Evolutionary conservation across 2,797 vertebrate genomes (phyloP).

Genomic region (Columba guinea): DNA sequence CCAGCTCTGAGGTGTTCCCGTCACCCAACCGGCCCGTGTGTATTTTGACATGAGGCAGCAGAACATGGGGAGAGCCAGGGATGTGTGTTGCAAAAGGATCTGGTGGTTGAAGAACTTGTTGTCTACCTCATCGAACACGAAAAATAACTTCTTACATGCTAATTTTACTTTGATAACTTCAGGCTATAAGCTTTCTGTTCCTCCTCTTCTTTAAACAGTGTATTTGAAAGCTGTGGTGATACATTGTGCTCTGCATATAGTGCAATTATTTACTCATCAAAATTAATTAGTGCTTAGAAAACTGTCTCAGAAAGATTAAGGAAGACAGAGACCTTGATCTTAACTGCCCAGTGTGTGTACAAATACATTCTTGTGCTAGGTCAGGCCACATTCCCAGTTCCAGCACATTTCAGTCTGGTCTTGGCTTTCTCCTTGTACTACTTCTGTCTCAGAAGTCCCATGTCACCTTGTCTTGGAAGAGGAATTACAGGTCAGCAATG

Average conservation of each 20-base stretch:
- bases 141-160: background rate
- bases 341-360: background rate
- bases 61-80: background rate
- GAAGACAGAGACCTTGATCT: background rate
- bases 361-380: background rate
- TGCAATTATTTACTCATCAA: background rate
- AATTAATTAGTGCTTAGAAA: background rate
- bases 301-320: background rate
- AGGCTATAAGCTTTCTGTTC: background rate
- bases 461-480: background rate
- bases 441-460: background rate
- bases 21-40: fast-evolving
- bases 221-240: background rate
- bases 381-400: background rate
- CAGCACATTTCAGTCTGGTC: background rate
- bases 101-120: background rate
- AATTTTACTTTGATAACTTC: background rate
- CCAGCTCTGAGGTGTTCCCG: background rate
- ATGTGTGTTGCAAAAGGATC: background rate
- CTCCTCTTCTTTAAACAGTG: background rate
- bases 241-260: background rate
- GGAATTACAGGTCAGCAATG: background rate
- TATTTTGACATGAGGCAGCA: background rate
- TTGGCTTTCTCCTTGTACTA: background rate
- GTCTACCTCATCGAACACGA: background rate